Evolutionary conservation across 1,140 invertebrate genomes (phyloP), one percentile per base, ranked within the genome.

Genomic region (Odontomachus brunneus): DNA sequence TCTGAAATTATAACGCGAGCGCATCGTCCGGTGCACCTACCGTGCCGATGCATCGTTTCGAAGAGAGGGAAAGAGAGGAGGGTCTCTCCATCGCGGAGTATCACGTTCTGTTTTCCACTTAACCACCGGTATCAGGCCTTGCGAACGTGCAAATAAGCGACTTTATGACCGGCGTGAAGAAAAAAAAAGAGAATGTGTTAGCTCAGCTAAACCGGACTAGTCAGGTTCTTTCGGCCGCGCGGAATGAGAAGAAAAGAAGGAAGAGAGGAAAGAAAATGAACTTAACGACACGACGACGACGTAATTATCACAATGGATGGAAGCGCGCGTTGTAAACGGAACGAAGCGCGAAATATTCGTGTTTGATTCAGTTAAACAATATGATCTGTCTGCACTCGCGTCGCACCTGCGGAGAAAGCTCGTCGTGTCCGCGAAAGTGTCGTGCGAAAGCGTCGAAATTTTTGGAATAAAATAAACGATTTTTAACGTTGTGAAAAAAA

Each of bases 1-100:
- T 71, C 14, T 71, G 74, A 66, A 87, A 84, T 87, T 87, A 87
- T 84, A 75, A 49, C 38, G 44, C 24, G 0, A 55, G 44, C 49
- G 67, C 51, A 49, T 24, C 38, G 38, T 44, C 57, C 49, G 44
- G 55, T 53, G 26, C 49, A 24, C 22, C 44, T 22, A 66, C 62
- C 15, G 59, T 22, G 0, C 12, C 14, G 29, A 26, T 14, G 29
- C 15, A 49, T 12, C 14, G 15, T 33, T 49, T 22, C n/a, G 14
- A 26, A 15, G 12, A 9, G n/a, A 33, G 15, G 5, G n/a, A 11
- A 7, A 2, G n/a, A 65, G 60, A 11, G 24, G 3, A 14, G 44
- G 15, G n/a, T 19, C n/a, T 4, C n/a, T 7, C 14, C 26, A 14
- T 0, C 24, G 48, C 24, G 15, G 51, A 33, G 11, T 53, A 53